Evolutionary conservation across 2,888 invertebrate genomes (phyloP), one percentile per base, ranked within the genome.

Genomic region (Lepetodrilus schrolli): DNA sequence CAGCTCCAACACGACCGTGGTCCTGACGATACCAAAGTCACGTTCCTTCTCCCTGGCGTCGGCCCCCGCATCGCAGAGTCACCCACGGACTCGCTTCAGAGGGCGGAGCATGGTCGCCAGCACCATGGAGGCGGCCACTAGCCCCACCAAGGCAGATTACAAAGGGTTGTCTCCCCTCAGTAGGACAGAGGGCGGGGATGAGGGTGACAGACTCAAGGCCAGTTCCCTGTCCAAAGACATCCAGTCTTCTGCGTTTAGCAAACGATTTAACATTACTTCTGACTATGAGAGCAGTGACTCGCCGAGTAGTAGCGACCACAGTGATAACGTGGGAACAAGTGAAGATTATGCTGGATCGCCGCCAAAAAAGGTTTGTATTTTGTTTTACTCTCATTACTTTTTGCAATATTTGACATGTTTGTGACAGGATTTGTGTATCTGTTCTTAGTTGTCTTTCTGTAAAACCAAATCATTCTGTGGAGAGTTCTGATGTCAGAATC

Each of bases 241-340:
- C 38, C 66, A 66, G 66, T 26, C 26, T 26, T 26, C 30, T 26
- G 43, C 38, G 43, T 47, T 43, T 34, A 43, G 43, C 26, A 81
- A 82, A 68, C 82, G 88, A 66, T 74, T 85, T 66, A 85, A 87
- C 76, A 84, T 89, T 47, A 89, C 89, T 13, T 90, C 89, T 23
- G 90, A 90, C 79, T 90, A 90, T 78, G 91, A 91, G 80, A 91
- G 91, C 81, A 90, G 89, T 75, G 91, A 91, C 80, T 91, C 91
- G 2, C 91, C 91, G 7, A 90, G 90, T 81, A 90, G 89, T 71
- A 91, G 90, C 82, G 91, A 91, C 75, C 88, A 90, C 75, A 90
- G 90, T 81, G 90, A 90, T 78, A 84, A 87, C 78, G 83, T 87
- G 30, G 80, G 78, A 23, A 79, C 83, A 8, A 82, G 83, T 50